Conservation (phyloP, 1,140 invertebrate genomes). For the Saccostrea glomerata region DNA sequence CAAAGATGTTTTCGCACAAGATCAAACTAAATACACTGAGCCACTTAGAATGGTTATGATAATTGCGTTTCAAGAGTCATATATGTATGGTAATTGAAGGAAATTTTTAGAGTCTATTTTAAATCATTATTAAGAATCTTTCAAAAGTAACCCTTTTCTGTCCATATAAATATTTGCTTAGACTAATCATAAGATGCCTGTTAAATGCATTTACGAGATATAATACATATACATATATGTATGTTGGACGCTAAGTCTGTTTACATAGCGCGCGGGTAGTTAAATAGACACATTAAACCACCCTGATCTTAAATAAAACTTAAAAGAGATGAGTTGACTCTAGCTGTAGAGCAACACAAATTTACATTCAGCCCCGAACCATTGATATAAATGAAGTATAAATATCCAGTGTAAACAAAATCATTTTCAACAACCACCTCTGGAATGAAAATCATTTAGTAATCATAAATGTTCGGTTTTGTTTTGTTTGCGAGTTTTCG, state of each 20-base stretch:
- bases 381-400: slow-evolving; percentile 37
- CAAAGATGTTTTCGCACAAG: too few species aligned
- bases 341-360: slow-evolving; percentile 17
- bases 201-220: slow-evolving; percentile 20
- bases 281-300: slow-evolving; percentile 32
- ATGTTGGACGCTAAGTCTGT: slow-evolving; percentile 1
- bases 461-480: neutral
- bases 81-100: slow-evolving; percentile 3
- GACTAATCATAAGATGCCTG: slow-evolving; percentile 10
- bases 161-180: slow-evolving; percentile 22
- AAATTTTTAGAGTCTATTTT: neutral
- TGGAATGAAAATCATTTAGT: slow-evolving; percentile 24
- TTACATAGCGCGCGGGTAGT: slow-evolving; percentile 1
- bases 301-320: slow-evolving; percentile 34
- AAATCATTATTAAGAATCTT: neutral
- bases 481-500: slow-evolving; percentile 9
- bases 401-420: slow-evolving; percentile 24
- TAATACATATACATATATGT: slow-evolving; percentile 37
- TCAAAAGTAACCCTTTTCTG: slow-evolving; percentile 14
- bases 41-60: too few species aligned
- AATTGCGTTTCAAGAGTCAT: too few species aligned
- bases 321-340: slow-evolving; percentile 36
- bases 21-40: too few species aligned
- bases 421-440: slow-evolving; percentile 5
- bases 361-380: slow-evolving; percentile 27